These are phyloP conservation scores for Whitmania pigra DNA, from an alignment of 1,140 invertebrate species.

Conservation along the genomic window DNA sequence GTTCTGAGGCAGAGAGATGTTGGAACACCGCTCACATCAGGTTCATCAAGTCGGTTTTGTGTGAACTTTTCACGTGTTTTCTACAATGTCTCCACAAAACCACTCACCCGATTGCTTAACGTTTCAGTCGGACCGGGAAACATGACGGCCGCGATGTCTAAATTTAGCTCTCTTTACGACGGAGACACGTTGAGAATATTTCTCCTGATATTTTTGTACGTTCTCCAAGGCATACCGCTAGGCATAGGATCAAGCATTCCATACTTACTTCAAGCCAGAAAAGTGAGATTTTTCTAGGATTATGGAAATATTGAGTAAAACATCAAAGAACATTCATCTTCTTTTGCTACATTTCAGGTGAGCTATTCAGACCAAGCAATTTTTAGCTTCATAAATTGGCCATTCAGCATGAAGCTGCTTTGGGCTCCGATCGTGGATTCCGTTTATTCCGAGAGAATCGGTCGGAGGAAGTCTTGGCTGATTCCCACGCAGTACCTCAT, in stretches of 20 bases:
- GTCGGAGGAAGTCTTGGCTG: constrained; percentile 90
- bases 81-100: no score
- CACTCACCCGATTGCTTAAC: no score
- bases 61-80: no score
- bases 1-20: no score
- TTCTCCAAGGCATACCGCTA: constrained; percentile 81
- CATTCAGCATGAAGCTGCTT: constrained; percentile 81
- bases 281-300: constrained; percentile 47
- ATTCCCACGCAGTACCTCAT: constrained; percentile 72
- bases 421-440: constrained; percentile 98
- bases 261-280: constrained; percentile 80
- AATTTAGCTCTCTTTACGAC: no score
- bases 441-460: constrained; percentile 65
- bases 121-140: no score
- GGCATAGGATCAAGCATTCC: constrained; percentile 84
- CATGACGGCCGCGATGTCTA: no score
- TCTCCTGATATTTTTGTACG: constrained; percentile 76
- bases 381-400: constrained; percentile 96
- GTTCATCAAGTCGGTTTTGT: no score
- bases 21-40: no score
- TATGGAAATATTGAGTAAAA: background rate
- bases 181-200: constrained; percentile 50
- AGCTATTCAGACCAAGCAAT: constrained; percentile 62
- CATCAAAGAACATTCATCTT: background rate
- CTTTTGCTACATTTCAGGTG: background rate